Conservation (phyloP, 1,140 invertebrate species). For the Lerema accius region DNA sequence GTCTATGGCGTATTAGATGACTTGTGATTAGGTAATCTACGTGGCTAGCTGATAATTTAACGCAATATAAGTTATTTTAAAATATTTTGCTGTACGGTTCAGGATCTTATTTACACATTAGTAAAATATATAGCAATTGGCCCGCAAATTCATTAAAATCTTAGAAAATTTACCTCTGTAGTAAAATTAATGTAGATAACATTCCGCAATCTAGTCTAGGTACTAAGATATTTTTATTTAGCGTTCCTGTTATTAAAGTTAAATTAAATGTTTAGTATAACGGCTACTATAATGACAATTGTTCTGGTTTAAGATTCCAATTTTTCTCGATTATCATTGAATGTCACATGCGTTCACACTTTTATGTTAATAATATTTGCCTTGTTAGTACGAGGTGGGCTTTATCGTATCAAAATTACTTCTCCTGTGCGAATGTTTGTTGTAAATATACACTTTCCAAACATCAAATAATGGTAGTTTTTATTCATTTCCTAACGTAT, state of each 20-base stretch:
- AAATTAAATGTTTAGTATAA: slow-evolving; percentile 10
- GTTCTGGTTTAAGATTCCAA: neutral
- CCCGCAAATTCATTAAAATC: neutral
- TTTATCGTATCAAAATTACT: slow-evolving; percentile 53
- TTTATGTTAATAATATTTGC: slow-evolving; percentile 29
- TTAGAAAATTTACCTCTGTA: neutral
- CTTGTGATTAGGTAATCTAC: neutral
- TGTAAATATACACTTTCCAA: slow-evolving; percentile 69
- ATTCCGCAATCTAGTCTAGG: slow-evolving; percentile 72
- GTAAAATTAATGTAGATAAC: neutral
- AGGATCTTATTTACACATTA: neutral
- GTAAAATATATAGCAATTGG: neutral
- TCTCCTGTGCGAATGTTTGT: slow-evolving; percentile 62
- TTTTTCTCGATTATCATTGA: neutral
- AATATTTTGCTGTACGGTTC: neutral
- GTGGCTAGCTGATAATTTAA: neutral
- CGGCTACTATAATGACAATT: neutral
- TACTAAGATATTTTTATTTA: slow-evolving; percentile 53
- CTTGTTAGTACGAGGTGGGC: slow-evolving; percentile 56
- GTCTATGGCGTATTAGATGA: neutral
- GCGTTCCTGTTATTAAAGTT: slow-evolving; percentile 45
- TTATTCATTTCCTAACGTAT: slow-evolving; percentile 11
- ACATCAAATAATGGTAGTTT: slow-evolving; percentile 37
- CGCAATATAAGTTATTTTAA: neutral
- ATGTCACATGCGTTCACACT: neutral